Conservation (phyloP, 37 sponge, comb jelly and placozoan species). For the Theonella swinhoei region DNA sequence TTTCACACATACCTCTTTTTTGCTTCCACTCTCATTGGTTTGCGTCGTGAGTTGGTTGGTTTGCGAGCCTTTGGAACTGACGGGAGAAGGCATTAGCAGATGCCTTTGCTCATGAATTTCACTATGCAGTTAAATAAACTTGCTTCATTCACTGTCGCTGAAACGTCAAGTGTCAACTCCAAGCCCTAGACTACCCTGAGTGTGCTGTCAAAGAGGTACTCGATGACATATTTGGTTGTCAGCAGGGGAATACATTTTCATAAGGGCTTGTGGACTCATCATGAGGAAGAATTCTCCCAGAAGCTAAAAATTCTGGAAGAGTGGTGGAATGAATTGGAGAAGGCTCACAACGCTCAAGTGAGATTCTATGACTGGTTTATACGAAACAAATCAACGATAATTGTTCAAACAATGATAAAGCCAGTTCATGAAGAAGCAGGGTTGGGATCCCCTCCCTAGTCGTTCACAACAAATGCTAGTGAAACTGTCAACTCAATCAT, state of each 20-base stretch:
- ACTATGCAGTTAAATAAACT: neutral
- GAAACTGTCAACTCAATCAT: slow-evolving; percentile 3
- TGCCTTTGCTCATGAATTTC: neutral
- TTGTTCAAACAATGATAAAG: neutral
- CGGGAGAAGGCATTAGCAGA: slow-evolving; percentile 6
- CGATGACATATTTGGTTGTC: slow-evolving; percentile 25
- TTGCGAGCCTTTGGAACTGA: slow-evolving; percentile 10
- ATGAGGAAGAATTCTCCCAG: slow-evolving; percentile 11
- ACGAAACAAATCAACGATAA: neutral
- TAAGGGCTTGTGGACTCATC: slow-evolving; percentile 31
- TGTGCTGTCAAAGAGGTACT: neutral
- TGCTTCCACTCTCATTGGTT: neutral
- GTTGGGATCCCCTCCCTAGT: slow-evolving; percentile 26
- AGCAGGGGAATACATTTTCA: slow-evolving; percentile 15
- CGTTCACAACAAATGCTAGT: slow-evolving; percentile 15
- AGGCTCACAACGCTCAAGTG: neutral
- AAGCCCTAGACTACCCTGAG: neutral
- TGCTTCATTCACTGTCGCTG: slow-evolving; percentile 1
- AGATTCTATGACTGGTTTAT: slow-evolving; percentile 21
- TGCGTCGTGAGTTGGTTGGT: neutral
- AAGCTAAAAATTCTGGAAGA: neutral
- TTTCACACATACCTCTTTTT: slow-evolving; percentile 13
- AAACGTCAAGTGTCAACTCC: neutral
- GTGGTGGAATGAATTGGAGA: neutral
- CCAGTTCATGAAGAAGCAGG: neutral